Evolutionary conservation across 2,113 vertebrate species (phyloP), one percentile per base, ranked within the genome.

Genomic region (Cyrtonyx montezumae): DNA sequence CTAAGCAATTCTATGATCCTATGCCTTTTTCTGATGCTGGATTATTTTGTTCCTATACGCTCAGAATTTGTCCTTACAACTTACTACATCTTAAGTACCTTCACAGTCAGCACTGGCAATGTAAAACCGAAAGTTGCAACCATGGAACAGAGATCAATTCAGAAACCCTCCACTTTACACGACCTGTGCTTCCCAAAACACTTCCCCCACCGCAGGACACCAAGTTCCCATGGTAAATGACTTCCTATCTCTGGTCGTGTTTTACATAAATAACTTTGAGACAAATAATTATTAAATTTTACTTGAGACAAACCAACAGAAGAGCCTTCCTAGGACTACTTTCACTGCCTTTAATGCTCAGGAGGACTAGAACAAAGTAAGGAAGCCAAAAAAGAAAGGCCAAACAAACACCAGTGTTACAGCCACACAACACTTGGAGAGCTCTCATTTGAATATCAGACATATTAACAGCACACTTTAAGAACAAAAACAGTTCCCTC

Each of bases 1-100:
- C 8, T 17, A 30, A 53, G 15, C 51, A 26, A 30, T 53, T 53
- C 51, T 53, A 30, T 53, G 26, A 30, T 30, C 9, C 51, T 6
- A 53, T 28, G 36, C 71, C 95, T 79, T 71, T 91, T 87, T 80
- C 71, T 84, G 36, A 71, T 20, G 67, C 10, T 43, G 6, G 25
- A 15, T 23, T 32, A 6, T 40, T 46, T 78, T 88, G 70, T 45
- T 46, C 59, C 62, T 23, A 40, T 96, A 74, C 49, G 75, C 80
- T 96, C 95, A 95, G 89, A 96, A 82, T 56, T 93, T 93, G 73
- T 53, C 96, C n/a, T n/a, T 80, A 43, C 40, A 49, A 75, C 6
- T 92, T 62, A 56, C 8, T 36, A 70, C n/a, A 65, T 40, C 7
- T 26, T 26, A 65, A 85, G 9, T 30, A 62, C 63, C 51, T 79